Evolutionary conservation across 2,888 invertebrate genomes (phyloP).

Genomic region (Tenodera sinensis): DNA sequence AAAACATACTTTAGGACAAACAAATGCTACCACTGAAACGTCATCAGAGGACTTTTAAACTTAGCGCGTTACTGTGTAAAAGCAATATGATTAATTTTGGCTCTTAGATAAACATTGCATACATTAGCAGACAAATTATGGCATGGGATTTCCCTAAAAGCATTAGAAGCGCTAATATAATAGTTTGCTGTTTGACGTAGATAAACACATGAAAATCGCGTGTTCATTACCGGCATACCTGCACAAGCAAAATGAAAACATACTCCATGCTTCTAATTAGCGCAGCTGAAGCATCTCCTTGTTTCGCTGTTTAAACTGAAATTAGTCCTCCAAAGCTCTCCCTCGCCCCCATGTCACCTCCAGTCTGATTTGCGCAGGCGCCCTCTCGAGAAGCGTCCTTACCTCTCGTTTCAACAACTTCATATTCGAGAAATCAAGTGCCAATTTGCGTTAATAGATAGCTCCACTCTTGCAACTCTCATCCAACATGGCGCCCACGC

Average conservation of each 20-base stretch:
- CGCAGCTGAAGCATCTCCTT: neutral
- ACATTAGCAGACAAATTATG: too few relatives aligned
- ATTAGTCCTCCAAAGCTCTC: neutral
- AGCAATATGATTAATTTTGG: too few relatives aligned
- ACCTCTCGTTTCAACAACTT: neutral
- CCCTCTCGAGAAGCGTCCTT: neutral
- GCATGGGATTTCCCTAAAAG: too few relatives aligned
- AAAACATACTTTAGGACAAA: too few relatives aligned
- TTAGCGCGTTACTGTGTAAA: too few relatives aligned
- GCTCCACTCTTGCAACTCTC: neutral
- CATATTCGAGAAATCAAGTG: neutral
- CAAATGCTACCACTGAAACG: too few relatives aligned
- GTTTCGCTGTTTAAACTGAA: neutral
- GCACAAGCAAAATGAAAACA: neutral
- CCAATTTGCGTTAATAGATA: slow-evolving; percentile 7
- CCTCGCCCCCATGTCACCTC: neutral
- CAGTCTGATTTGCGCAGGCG: neutral
- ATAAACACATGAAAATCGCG: neutral
- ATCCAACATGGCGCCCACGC: neutral
- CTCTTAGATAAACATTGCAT: too few relatives aligned
- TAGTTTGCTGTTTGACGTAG: neutral
- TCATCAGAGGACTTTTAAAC: too few relatives aligned
- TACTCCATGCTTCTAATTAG: neutral
- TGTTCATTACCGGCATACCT: neutral
- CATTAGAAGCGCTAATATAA: neutral